Conservation (phyloP, 2,888 invertebrate genomes). For the Sesia apiformis region DNA sequence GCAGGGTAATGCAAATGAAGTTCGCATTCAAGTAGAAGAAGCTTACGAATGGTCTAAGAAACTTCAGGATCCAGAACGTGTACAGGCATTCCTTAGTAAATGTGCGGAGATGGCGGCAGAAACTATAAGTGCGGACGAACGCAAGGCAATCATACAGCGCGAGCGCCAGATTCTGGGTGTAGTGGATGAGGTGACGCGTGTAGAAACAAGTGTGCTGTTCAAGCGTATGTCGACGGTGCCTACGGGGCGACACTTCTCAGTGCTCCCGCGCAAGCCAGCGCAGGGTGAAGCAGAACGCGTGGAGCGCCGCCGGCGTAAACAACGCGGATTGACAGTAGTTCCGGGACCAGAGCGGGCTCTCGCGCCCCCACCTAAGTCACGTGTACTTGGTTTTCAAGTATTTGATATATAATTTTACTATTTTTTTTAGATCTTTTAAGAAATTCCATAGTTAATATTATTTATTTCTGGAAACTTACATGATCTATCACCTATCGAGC, state of each 20-base stretch:
- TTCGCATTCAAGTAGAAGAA: slow-evolving; percentile 56
- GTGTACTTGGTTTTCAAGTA: slow-evolving; percentile 42
- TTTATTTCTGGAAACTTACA: too few relatives aligned
- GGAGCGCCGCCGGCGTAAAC: slow-evolving; percentile 42
- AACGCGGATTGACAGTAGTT: slow-evolving; percentile 53
- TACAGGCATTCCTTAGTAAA: slow-evolving; percentile 53
- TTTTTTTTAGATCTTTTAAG: too few relatives aligned
- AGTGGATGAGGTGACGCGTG: slow-evolving; percentile 42
- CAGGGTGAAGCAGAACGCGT: slow-evolving; percentile 19
- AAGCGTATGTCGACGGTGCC: slow-evolving; percentile 60
- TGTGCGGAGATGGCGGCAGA: slow-evolving; percentile 53
- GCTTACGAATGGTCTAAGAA: slow-evolving; percentile 56
- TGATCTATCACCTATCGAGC: too few relatives aligned
- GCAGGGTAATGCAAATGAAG: slow-evolving; percentile 61
- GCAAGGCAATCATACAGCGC: slow-evolving; percentile 47
- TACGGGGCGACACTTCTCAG: slow-evolving; percentile 47
- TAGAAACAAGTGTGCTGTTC: slow-evolving; percentile 50
- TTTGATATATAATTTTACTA: slow-evolving; percentile 40
- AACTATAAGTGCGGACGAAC: slow-evolving; percentile 44
- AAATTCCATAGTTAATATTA: too few relatives aligned
- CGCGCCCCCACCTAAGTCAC: slow-evolving; percentile 40
- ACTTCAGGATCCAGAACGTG: slow-evolving; percentile 49
- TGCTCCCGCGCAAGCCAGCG: slow-evolving; percentile 41
- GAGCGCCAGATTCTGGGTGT: slow-evolving; percentile 44
- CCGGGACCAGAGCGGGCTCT: slow-evolving; percentile 45